Percentiles rank a stretch among this genome's conserved stretches.
Conservation (phyloP, 2,797 vertebrate species). For the Synanceia verrucosa region DNA sequence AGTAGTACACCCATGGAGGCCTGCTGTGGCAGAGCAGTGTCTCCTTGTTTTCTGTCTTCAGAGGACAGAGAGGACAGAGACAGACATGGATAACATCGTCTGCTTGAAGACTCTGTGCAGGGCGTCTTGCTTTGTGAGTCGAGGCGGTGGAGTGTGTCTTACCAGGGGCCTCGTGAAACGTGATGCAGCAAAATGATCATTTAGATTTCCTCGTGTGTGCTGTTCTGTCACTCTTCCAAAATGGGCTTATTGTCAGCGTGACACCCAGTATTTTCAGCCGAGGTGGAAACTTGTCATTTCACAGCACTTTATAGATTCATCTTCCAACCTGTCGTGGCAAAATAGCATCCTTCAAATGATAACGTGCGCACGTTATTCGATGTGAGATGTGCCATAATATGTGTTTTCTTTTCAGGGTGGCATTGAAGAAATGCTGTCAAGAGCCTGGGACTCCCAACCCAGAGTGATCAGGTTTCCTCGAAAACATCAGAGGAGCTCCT, state of each 20-base stretch:
- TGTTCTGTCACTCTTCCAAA: constrained; percentile 37
- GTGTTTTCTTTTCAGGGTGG: constrained; percentile 74
- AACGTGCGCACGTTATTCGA: constrained; percentile 18
- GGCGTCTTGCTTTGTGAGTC: constrained; percentile 27
- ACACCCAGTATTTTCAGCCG: constrained; percentile 46
- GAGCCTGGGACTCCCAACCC: constrained; percentile 80
- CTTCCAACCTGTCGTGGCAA: constrained; percentile 29
- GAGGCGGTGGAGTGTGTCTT: constrained; percentile 30
- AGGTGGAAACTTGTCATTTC: constrained; percentile 42
- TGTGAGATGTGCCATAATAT: constrained; percentile 9
- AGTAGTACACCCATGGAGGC: not conserved
- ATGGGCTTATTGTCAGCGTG: constrained; percentile 34
- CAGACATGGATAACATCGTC: constrained; percentile 33
- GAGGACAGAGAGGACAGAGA: constrained; percentile 18
- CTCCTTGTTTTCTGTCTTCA: constrained; percentile 41
- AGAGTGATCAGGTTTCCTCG: constrained; percentile 87
- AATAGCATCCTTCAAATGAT: constrained; percentile 30
- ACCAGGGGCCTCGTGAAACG: constrained; percentile 45
- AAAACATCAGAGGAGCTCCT: constrained; percentile 84
- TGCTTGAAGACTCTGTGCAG: constrained; percentile 36
- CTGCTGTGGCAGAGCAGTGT: constrained; percentile 25
- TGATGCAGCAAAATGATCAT: constrained; percentile 21
- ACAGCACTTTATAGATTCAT: constrained; percentile 42
- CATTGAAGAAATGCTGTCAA: constrained; percentile 79
- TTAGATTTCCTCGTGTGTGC: constrained; percentile 20